A percentile compares a stretch with the other conserved stretches of the same genome.
Evolutionary conservation across 2,888 invertebrate genomes (phyloP).

Genomic region (Caenorhabditis imperialis): DNA sequence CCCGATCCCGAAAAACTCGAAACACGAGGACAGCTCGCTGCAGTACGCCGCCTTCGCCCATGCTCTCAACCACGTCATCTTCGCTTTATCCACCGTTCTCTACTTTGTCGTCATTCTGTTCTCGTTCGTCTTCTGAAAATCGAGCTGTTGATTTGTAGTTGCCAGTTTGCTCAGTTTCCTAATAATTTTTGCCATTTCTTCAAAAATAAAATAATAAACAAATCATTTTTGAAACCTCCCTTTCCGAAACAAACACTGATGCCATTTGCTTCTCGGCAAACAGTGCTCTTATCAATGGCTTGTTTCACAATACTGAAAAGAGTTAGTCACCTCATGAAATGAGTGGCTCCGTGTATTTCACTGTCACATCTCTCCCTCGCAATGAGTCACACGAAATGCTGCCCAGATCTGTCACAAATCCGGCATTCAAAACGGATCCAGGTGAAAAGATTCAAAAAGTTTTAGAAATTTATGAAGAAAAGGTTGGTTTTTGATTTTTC

Average conservation of each 20-base stretch:
- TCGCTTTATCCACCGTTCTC: slow-evolving; percentile 67
- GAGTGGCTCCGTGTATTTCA: slow-evolving; percentile 22
- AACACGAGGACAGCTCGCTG: slow-evolving; percentile 64
- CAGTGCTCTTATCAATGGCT: too few species aligned
- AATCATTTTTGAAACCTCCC: too few species aligned
- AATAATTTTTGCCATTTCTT: slow-evolving; percentile 37
- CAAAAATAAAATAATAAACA: slow-evolving; percentile 4
- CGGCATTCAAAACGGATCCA: slow-evolving; percentile 84
- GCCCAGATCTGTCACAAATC: slow-evolving; percentile 92
- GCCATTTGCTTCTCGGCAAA: not conserved
- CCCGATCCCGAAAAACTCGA: slow-evolving; percentile 70
- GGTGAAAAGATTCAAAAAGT: slow-evolving; percentile 82
- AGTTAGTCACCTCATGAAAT: slow-evolving; percentile 21
- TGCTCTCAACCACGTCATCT: slow-evolving; percentile 73
- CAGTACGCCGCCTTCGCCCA: slow-evolving; percentile 65
- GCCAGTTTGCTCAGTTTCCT: slow-evolving; percentile 37
- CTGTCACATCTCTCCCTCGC: not conserved
- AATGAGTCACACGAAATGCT: slow-evolving; percentile 91
- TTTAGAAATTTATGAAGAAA: slow-evolving; percentile 13
- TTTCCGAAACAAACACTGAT: too few species aligned
- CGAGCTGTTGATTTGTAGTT: slow-evolving; percentile 13
- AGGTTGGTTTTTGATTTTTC: too few species aligned
- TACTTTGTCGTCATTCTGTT: slow-evolving; percentile 71
- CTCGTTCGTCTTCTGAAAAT: slow-evolving; percentile 67
- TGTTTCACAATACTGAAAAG: not conserved